Evolutionary conservation across 1,140 invertebrate species (phyloP).

Genomic region (Tetramorium parvispinum): DNA sequence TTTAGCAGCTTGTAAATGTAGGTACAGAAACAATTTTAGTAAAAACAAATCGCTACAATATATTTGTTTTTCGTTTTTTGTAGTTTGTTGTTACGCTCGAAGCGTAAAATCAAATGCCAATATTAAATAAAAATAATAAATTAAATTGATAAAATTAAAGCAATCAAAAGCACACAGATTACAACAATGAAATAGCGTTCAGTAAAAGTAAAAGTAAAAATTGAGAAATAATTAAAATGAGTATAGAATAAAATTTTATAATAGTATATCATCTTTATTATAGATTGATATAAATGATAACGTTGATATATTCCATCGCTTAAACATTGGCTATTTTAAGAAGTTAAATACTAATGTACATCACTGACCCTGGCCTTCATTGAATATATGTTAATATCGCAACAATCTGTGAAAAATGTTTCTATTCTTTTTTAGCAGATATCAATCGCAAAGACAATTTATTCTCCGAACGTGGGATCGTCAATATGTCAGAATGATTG

Average conservation of each 20-base stretch:
- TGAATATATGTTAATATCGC: not conserved
- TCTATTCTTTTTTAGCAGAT: conserved; percentile 28
- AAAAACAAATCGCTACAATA: not conserved
- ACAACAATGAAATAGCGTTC: not conserved
- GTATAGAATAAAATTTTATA: not conserved
- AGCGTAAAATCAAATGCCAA: not conserved
- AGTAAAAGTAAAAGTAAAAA: not conserved
- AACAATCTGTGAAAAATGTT: conserved; percentile 32
- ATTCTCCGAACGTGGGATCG: conserved; percentile 4
- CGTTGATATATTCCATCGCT: not conserved
- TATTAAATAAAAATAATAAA: not conserved
- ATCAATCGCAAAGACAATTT: conserved; percentile 45
- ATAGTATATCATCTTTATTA: not conserved
- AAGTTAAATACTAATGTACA: not conserved
- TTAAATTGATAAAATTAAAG: not conserved
- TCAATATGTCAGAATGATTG: conserved; percentile 51
- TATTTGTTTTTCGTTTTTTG: not conserved
- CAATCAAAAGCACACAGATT: not conserved
- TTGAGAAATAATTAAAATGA: not conserved
- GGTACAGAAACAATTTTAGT: not conserved
- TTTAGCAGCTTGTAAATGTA: not conserved
- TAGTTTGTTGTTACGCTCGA: not conserved
- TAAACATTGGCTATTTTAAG: not conserved
- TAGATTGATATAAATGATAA: not conserved
- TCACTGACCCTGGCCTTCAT: not conserved